Percentiles rank a stretch among this genome's conserved stretches.
Conservation (phyloP, 2,113 vertebrate species). For the Amblyornis subalaris region DNA sequence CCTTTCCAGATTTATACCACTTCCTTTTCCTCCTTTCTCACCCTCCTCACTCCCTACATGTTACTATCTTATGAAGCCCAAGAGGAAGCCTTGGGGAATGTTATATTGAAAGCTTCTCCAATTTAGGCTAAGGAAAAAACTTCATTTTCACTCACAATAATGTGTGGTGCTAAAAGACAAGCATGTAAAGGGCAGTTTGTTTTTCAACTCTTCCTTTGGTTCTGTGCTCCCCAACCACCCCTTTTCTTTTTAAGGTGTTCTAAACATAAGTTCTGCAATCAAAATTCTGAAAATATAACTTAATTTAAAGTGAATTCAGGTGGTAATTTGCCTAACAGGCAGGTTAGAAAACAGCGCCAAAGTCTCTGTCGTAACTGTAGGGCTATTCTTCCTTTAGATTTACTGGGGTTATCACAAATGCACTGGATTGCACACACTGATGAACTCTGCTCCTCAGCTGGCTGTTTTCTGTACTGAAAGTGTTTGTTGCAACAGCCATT, state of each 20-base stretch:
- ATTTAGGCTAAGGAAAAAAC: neutral
- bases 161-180: neutral
- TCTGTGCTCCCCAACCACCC: neutral
- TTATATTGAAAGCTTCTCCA: neutral
- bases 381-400: neutral
- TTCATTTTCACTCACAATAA: neutral
- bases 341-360: neutral
- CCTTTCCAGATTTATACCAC: constrained; percentile 39
- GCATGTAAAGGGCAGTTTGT: neutral
- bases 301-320: neutral
- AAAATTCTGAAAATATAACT: neutral
- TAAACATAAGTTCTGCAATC: neutral
- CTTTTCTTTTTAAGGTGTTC: neutral
- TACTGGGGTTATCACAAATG: neutral
- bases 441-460: neutral
- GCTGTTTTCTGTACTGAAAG: neutral
- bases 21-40: constrained; percentile 54
- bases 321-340: neutral
- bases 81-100: neutral
- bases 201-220: neutral
- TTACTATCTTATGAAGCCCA: neutral
- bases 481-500: neutral
- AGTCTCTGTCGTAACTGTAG: neutral
- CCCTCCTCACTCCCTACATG: neutral
- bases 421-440: neutral